These are phyloP conservation scores for Ctenodactylus gundi DNA, from an alignment of 2,113 vertebrate genomes.

Conservation along the genomic window DNA sequence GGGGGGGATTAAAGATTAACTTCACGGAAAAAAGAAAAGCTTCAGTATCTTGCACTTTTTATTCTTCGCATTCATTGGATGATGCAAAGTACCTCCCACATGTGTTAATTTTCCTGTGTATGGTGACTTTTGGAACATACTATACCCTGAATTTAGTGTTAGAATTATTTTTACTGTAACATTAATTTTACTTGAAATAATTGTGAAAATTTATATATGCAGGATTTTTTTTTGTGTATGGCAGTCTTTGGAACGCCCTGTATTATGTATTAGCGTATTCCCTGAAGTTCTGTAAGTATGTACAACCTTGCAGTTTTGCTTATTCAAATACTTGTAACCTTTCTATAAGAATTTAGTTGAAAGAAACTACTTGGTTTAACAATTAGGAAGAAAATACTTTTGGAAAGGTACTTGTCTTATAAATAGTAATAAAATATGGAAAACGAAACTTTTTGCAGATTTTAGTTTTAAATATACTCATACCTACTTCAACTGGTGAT, in stretches of 20 bases:
- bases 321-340: background rate
- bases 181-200: too few species aligned
- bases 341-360: background rate
- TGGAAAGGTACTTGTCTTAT: background rate
- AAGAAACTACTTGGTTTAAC: background rate
- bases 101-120: too few species aligned
- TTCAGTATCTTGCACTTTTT: background rate
- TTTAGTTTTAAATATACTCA: background rate
- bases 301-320: background rate
- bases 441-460: background rate
- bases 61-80: background rate
- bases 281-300: background rate
- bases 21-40: background rate
- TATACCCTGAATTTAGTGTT: too few species aligned
- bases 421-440: background rate
- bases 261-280: background rate
- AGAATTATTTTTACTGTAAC: too few species aligned
- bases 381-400: background rate
- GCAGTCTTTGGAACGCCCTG: too few species aligned
- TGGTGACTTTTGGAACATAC: too few species aligned
- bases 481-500: constrained; percentile 11
- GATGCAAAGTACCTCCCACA: too few species aligned
- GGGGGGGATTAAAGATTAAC: background rate
- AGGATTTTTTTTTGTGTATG: too few species aligned
- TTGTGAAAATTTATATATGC: too few species aligned